phyloP scores from a whole-genome alignment of 1,140 invertebrate genomes.

The Drosophila parvula region DNA sequence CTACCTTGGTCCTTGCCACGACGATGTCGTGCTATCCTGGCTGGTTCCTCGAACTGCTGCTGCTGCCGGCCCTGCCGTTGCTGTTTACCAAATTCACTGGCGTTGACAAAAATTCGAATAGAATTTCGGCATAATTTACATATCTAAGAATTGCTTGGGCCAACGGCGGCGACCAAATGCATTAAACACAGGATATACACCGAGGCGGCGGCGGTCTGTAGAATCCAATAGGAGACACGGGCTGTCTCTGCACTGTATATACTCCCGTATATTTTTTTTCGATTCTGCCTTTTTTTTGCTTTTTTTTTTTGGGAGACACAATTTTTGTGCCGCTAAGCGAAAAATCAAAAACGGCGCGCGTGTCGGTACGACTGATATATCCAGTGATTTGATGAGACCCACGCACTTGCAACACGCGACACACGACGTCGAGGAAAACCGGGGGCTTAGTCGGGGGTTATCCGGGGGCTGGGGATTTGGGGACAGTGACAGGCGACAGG shows the following conservation, averaged over 20 bases:
- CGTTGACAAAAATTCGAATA: slow-evolving; percentile 64
- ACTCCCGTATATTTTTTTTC: slow-evolving; percentile 14
- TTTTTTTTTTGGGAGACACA: slow-evolving; percentile 48
- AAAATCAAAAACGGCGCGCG: slow-evolving; percentile 55
- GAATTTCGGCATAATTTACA: slow-evolving; percentile 74
- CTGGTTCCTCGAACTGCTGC: slow-evolving; percentile 1
- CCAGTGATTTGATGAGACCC: slow-evolving; percentile 38
- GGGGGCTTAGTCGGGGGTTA: slow-evolving; percentile 17
- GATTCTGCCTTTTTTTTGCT: slow-evolving; percentile 22
- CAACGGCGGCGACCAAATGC: slow-evolving; percentile 38
- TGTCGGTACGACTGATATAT: slow-evolving; percentile 42
- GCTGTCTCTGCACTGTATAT: slow-evolving; percentile 5
- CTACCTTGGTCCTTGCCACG: slow-evolving; percentile 22
- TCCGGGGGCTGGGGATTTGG: slow-evolving; percentile 18
- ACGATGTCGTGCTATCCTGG: slow-evolving; percentile 6
- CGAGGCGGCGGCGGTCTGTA: slow-evolving; percentile 7
- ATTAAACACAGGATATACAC: slow-evolving; percentile 33
- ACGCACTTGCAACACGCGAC: slow-evolving; percentile 55
- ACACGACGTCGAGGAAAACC: slow-evolving; percentile 22
- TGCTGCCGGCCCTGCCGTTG: neutral
- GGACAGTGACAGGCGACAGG: slow-evolving; percentile 28
- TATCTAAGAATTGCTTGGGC: slow-evolving; percentile 58
- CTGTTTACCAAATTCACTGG: slow-evolving; percentile 53
- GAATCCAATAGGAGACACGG: neutral
- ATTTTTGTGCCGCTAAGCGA: slow-evolving; percentile 58